Base-by-base conservation (phyloP, 1,140 invertebrate species). In the Lethocerus indicus region DNA sequence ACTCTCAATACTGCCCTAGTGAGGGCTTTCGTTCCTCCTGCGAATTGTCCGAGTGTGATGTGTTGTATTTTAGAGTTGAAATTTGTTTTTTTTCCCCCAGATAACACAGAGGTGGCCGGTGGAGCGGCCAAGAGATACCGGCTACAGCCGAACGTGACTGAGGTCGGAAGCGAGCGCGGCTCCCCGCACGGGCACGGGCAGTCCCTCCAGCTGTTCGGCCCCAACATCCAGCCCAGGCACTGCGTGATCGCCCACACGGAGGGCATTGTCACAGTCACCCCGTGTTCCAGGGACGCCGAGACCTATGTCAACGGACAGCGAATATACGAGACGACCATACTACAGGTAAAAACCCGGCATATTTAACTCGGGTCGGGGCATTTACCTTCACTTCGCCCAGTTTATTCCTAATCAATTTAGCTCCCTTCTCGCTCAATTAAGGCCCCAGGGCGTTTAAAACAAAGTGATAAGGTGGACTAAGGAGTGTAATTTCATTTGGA, bases 271-370 rank as follows among this genome's bases (percentile, higher is more conserved):
- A 91, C 87, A 0, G 76, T 94, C 2, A 95, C 90, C n/a, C 90
- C 92, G 23, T 80, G 87, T 59, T 87, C 84, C 59, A 73, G 86
- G 18, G 89, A 94, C 61, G 87, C 90, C 2, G 85, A 93, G 59
- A 92, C 88, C 6, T 94, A 87, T 60, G 87, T 96, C 44, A 92
- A 95, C 64, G 86, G 87, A 36, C 85, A 90, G 60, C 74, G 89
- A 53, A 87, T 93, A 59, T 80, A 81, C 60, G 89, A 96, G 63
- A 91, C 90, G 1, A 92, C 91, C 3, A 84, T 93, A 55, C 67
- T 97, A 28, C 84, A 90, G 72, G 81, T 81, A 60, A 58, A 61
- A 63, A 27, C n/a, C 20, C 29, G 9, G 16, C 29, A 32, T 16
- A 32, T 32, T 32, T 12, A 12, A 12, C 29, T n/a, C n/a, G n/a